Evolutionary conservation across 1,140 invertebrate species (phyloP).

Genomic region (Eriocheir sinensis): DNA sequence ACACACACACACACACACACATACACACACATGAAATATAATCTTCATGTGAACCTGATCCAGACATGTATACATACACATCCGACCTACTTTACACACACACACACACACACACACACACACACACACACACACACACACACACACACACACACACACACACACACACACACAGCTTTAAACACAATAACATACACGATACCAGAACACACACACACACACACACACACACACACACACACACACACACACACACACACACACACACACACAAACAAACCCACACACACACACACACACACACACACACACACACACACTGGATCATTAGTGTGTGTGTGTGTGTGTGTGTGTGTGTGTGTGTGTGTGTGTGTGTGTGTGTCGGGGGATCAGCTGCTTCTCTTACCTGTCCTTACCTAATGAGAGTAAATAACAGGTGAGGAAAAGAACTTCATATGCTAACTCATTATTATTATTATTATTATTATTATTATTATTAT

Average conservation of each 20-base stretch:
- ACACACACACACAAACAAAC: no score
- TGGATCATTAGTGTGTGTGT: no score
- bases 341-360: neutral
- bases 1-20: conserved; percentile 29
- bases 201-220: no score
- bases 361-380: conserved; percentile 10
- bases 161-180: neutral
- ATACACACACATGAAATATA: no score
- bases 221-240: neutral
- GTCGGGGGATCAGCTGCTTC: neutral
- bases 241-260: no score
- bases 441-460: no score
- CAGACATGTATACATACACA: conserved; percentile 1
- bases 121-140: neutral
- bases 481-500: no score
- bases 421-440: neutral
- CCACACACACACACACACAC: no score
- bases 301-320: no score
- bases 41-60: no score
- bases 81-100: neutral
- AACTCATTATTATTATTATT: no score
- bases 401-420: neutral
- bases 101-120: conserved; percentile 38
- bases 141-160: conserved; percentile 6
- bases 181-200: neutral